phyloP scores from a whole-genome alignment of 2,797 vertebrate species.

The Gallirallus australis region DNA sequence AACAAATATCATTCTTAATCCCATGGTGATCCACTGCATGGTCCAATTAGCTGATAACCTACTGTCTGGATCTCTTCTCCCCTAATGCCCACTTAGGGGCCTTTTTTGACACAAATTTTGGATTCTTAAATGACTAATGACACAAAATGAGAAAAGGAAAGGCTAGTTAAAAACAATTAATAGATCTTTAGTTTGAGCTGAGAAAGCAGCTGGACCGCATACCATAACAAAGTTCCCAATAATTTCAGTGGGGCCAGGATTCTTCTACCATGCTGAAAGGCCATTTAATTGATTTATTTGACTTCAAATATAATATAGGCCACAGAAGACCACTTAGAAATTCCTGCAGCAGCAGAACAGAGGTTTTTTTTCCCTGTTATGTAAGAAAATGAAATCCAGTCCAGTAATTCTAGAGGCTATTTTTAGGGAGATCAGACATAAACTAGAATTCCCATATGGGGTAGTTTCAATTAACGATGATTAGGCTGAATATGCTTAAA shows the following conservation, averaged over 20 bases:
- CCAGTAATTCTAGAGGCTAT: background rate
- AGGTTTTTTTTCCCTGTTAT: background rate
- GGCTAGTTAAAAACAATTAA: background rate
- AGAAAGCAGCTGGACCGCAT: background rate
- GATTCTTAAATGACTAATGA: background rate
- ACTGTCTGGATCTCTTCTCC: background rate
- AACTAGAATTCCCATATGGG: background rate
- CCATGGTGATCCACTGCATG: background rate
- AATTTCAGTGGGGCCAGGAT: background rate
- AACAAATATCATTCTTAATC: background rate
- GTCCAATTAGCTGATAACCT: background rate
- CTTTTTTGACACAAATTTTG: background rate
- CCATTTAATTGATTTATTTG: slow-evolving; percentile 31
- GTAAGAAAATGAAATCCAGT: slow-evolving; percentile 21
- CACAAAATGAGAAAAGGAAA: background rate
- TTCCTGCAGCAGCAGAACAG: slow-evolving; percentile 3
- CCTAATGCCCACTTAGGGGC: background rate
- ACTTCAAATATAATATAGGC: background rate
- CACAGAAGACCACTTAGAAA: slow-evolving; percentile 26
- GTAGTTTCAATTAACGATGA: background rate
- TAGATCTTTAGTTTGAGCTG: background rate
- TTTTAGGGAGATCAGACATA: slow-evolving; percentile 1
- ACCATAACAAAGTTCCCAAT: background rate
- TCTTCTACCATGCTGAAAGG: background rate
- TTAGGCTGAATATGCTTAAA: background rate